Percentiles rank a stretch among this genome's conserved stretches.
Conservation (phyloP, 2,888 invertebrate species). For the Plebejus melissa region DNA sequence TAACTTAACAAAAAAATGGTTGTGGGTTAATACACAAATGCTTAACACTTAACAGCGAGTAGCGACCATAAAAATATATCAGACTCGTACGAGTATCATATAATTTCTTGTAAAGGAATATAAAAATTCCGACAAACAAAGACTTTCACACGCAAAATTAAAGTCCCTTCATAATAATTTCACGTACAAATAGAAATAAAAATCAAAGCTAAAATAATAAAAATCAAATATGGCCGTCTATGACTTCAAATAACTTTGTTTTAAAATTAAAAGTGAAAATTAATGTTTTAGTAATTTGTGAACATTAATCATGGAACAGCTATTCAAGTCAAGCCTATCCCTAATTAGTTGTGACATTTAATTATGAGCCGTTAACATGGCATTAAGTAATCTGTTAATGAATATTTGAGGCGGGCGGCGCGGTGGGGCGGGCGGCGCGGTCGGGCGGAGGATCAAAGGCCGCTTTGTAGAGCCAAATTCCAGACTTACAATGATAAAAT, state of each 20-base stretch:
- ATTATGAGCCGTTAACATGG: neutral
- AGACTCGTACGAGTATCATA: too few relatives aligned
- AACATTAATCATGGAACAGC: neutral
- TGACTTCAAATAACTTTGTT: neutral
- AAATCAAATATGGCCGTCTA: neutral
- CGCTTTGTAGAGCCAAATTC: neutral
- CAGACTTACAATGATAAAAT: neutral
- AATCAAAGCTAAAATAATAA: neutral
- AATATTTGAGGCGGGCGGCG: neutral
- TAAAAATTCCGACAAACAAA: too few relatives aligned
- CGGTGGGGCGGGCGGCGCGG: neutral
- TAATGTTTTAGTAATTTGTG: neutral
- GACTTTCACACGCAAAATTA: too few relatives aligned
- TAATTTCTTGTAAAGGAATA: too few relatives aligned
- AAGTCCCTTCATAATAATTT: too few relatives aligned
- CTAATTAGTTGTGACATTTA: slow-evolving; percentile 5
- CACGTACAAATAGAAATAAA: neutral
- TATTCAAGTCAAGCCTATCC: neutral
- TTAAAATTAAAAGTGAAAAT: neutral
- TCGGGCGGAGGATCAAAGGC: neutral
- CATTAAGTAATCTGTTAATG: slow-evolving; percentile 3
- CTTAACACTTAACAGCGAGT: too few relatives aligned
- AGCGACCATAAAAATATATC: too few relatives aligned
- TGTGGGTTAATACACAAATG: too few relatives aligned
- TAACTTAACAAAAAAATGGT: too few relatives aligned